Conservation (phyloP, 2,888 invertebrate species). For the Drosophila subquinaria region DNA sequence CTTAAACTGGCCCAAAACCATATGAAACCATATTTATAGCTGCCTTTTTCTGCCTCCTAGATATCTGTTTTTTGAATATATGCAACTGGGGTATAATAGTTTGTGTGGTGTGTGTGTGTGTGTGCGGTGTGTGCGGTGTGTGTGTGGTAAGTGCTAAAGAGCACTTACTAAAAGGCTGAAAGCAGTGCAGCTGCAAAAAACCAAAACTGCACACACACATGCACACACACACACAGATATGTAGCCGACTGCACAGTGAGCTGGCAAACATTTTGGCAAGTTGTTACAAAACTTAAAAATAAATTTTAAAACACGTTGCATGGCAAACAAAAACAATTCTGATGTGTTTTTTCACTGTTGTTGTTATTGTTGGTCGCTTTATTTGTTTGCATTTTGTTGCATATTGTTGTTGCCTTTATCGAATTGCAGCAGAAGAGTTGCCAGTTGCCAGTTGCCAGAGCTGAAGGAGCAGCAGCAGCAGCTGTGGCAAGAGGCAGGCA, state of each 20-base stretch:
- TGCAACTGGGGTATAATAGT: background rate
- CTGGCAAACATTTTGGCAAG: slow-evolving; percentile 56
- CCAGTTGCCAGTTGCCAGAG: background rate
- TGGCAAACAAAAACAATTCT: slow-evolving; percentile 46
- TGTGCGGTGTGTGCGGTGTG: slow-evolving; percentile 37
- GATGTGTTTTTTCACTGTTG: slow-evolving; percentile 28
- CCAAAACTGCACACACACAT: slow-evolving; percentile 41
- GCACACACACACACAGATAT: background rate
- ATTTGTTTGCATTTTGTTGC: slow-evolving; percentile 46
- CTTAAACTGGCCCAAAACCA: slow-evolving; percentile 12
- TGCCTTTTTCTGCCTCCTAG: slow-evolving; percentile 8
- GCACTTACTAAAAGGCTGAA: slow-evolving; percentile 58
- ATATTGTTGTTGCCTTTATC: slow-evolving; percentile 22
- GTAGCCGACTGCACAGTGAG: slow-evolving; percentile 1
- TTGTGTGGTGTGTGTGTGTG: slow-evolving; percentile 24
- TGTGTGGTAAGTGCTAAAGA: slow-evolving; percentile 57
- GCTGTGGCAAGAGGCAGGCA: background rate
- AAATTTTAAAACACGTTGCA: slow-evolving; percentile 64
- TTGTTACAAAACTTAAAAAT: slow-evolving; percentile 66
- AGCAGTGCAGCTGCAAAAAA: slow-evolving; percentile 57
- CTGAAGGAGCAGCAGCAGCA: background rate
- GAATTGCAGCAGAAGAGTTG: slow-evolving; percentile 31
- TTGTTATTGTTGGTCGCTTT: slow-evolving; percentile 20
- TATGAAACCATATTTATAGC: slow-evolving; percentile 37
- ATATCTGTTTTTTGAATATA: slow-evolving; percentile 15